Base-by-base conservation (phyloP, 2,888 invertebrate genomes). In the Agriotes lineatus region DNA sequence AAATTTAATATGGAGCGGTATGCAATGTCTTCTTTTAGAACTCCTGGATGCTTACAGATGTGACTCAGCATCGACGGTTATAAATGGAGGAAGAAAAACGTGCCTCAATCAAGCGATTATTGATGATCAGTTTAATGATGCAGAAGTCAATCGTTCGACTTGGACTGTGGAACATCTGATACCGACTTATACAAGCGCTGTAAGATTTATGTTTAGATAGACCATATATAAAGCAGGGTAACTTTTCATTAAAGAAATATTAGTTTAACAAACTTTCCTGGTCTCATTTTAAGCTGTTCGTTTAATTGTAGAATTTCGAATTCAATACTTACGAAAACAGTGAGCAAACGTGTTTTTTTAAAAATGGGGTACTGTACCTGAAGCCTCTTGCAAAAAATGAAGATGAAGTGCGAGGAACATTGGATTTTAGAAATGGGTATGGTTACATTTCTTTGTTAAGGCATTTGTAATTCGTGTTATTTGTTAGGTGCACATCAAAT, bases 301-400 rank as follows among this genome's bases (percentile, higher is more conserved):
- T n/a, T n/a, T n/a, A n/a, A n/a, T 74, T 76, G 2, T 77, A 90
- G 90, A 89, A 90, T 78, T 89, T 85, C 76, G 89, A 90, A 19
- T 91, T 91, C 82, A 90, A 90, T 71, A 84, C 89, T 12, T 91
- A 90, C 74, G 79, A 86, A 57, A 86, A 89, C 76, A 87, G 87
- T 45, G 80, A 85, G 0, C 85, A 87, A 50, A 86, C 90, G 10
- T 84, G 87, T 0, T 85, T 84, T 67, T 85, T 87, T 0, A 77
- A 74, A 1, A 84, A 87, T 54, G 89, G 90, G 0, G 82, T 80
- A 1, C 83, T 92, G 12, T 80, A 82, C 74, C 87, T 92, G 64
- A 88, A 85, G 54, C 91, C 92, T 1, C 52, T 67, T 5, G 56
- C 72, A 14, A 57, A 30, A 25, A 61, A 39, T 33, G 57, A 59